Evolutionary conservation across 2,888 invertebrate genomes (phyloP).

Genomic region (Standfussiana lucernea): DNA sequence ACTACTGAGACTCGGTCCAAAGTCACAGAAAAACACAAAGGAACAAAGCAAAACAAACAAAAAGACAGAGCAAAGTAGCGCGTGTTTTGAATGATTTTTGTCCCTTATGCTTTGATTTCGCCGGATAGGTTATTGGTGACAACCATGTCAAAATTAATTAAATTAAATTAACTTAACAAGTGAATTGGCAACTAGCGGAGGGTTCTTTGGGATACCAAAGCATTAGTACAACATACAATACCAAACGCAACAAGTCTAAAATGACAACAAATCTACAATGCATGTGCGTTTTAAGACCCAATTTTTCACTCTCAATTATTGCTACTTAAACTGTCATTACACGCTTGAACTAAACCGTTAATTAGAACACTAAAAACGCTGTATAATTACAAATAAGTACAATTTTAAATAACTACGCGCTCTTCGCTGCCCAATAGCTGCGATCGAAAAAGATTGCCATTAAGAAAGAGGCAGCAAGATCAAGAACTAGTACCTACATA

Average conservation of each 20-base stretch:
- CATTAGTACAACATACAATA: neutral
- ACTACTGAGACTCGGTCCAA: no score
- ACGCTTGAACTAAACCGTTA: conserved; percentile 22
- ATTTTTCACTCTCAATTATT: conserved; percentile 35
- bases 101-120: neutral
- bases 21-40: no score
- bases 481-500: conserved; percentile 56
- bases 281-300: conserved; percentile 14
- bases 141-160: no score
- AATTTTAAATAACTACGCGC: neutral
- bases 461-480: conserved; percentile 60
- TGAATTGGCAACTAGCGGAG: neutral
- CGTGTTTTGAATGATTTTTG: neutral
- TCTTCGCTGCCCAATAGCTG: conserved; percentile 19
- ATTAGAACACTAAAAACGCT: conserved; percentile 33
- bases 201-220: neutral
- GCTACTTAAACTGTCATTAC: conserved; percentile 35
- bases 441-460: conserved; percentile 42
- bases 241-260: neutral
- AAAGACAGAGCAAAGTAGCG: no score
- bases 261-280: neutral
- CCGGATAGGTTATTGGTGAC: neutral
- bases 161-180: neutral
- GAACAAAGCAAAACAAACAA: no score
- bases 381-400: conserved; percentile 24